These are phyloP conservation scores for Dascyllus trimaculatus DNA, from an alignment of 2,113 vertebrate genomes.

Conservation along the genomic window DNA sequence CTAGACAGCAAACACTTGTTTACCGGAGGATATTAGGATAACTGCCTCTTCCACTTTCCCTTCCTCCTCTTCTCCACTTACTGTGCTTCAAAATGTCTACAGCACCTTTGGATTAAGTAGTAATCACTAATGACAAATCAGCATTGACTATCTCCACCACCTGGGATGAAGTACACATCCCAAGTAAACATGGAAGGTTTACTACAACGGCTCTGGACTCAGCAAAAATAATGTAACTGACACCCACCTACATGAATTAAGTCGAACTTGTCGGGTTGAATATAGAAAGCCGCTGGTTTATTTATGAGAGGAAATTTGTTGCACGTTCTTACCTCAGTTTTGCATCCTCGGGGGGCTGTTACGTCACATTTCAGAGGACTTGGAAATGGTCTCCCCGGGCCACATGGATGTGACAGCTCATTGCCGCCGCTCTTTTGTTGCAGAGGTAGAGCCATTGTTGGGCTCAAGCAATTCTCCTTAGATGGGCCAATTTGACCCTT, in stretches of 20 bases:
- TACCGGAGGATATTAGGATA: neutral
- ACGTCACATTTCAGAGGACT: conserved; percentile 45
- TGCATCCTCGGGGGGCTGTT: neutral
- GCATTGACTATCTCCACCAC: conserved; percentile 26
- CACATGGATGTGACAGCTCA: conserved; percentile 57
- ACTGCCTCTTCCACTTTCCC: neutral
- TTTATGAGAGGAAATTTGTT: conserved; percentile 39
- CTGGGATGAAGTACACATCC: conserved; percentile 23
- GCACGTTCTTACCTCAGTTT: conserved; percentile 54
- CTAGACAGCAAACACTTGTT: conserved; percentile 3
- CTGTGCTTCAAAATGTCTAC: conserved; percentile 12
- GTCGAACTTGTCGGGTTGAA: conserved; percentile 24
- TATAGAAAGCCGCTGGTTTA: conserved; percentile 35
- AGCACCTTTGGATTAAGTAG: conserved; percentile 17
- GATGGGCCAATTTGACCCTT: conserved; percentile 56
- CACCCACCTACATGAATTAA: conserved; percentile 4
- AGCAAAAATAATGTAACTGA: conserved; percentile 14
- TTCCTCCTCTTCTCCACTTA: neutral
- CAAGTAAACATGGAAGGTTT: neutral
- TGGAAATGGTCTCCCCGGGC: conserved; percentile 43
- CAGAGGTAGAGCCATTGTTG: conserved; percentile 37
- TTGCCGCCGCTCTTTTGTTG: conserved; percentile 48
- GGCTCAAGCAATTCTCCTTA: conserved; percentile 54
- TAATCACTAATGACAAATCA: conserved; percentile 39
- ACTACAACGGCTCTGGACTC: neutral